phyloP scores from a whole-genome alignment of 1,140 invertebrate species.

The Lucilia sericata region DNA sequence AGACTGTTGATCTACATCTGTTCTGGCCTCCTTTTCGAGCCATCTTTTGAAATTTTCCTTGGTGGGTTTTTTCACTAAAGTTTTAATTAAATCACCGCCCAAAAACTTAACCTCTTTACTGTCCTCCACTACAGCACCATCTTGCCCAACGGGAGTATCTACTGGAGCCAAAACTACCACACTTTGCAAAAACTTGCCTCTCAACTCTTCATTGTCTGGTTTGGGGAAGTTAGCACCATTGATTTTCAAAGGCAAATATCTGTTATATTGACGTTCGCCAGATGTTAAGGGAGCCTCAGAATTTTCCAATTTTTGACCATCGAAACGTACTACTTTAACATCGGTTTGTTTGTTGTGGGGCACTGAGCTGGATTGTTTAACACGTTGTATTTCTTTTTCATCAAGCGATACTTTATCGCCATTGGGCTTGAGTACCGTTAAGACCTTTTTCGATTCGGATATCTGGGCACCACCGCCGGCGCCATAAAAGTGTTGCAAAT shows the following conservation, averaged over 20 bases:
- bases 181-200: constrained; percentile 80
- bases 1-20: constrained; percentile 78
- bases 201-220: constrained; percentile 79
- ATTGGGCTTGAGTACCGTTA: constrained; percentile 74
- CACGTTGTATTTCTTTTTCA: constrained; percentile 70
- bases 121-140: constrained; percentile 66
- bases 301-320: constrained; percentile 79
- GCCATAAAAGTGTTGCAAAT: constrained; percentile 84
- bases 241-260: constrained; percentile 85
- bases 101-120: constrained; percentile 74
- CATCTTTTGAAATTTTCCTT: constrained; percentile 83
- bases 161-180: constrained; percentile 86
- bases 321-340: constrained; percentile 86
- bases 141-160: constrained; percentile 68
- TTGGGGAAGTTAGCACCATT: constrained; percentile 86
- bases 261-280: constrained; percentile 81
- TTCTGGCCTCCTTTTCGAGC: constrained; percentile 80
- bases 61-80: constrained; percentile 79
- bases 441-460: constrained; percentile 76
- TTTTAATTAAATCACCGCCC: constrained; percentile 79
- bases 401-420: constrained; percentile 70
- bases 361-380: constrained; percentile 65
- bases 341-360: constrained; percentile 75
- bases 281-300: constrained; percentile 80
- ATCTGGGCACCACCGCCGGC: constrained; percentile 79